These are phyloP conservation scores for zebrafish (Danio rerio) DNA, from an alignment of 2,113 vertebrate genomes.

Conservation along the genomic window DNA sequence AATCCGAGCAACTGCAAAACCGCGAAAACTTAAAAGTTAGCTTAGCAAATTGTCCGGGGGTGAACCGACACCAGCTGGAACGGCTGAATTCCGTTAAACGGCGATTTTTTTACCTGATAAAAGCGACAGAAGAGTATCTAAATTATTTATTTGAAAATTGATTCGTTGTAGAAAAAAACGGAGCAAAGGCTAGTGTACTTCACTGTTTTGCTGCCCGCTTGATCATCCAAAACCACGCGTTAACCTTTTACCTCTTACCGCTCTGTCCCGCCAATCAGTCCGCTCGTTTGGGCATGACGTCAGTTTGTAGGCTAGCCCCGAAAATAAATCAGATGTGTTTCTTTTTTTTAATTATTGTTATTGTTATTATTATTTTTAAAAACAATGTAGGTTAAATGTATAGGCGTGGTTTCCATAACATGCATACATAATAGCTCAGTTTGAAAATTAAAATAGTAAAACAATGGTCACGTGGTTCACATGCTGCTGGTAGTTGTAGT, in stretches of 20 bases:
- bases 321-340: background rate
- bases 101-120: background rate
- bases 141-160: background rate
- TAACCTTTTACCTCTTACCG: conserved; percentile 53
- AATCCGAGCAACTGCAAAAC: background rate
- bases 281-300: conserved; percentile 6
- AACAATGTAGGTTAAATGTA: too few relatives aligned
- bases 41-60: conserved; percentile 13
- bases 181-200: background rate
- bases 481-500: background rate
- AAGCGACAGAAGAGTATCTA: too few relatives aligned
- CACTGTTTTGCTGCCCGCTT: conserved; percentile 43
- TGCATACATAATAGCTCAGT: background rate
- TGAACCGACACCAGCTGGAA: background rate
- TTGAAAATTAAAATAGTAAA: too few relatives aligned
- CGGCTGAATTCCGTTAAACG: background rate
- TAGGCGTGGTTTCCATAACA: too few relatives aligned
- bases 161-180: background rate
- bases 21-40: conserved; percentile 34
- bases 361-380: too few relatives aligned
- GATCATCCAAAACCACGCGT: conserved; percentile 50
- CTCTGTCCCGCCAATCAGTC: background rate
- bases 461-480: background rate
- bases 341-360: too few relatives aligned
- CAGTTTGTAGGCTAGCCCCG: background rate